Base-by-base conservation (phyloP, 1,140 invertebrate genomes). In the Mactra quadrangularis region DNA sequence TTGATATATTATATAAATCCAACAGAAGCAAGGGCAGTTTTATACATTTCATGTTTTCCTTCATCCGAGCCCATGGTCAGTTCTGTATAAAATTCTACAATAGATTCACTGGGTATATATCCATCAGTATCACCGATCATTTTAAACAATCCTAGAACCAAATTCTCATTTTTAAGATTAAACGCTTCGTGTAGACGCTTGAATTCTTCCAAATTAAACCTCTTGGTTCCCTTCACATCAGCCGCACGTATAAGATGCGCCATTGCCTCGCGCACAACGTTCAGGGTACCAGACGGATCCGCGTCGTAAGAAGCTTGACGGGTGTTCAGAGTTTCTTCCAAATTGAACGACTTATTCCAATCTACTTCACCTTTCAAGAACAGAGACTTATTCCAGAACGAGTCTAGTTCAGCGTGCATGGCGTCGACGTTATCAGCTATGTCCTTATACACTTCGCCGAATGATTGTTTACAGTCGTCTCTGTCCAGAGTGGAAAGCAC, bases 41-140 rank as follows among this genome's bases (percentile, higher is more conserved):
- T 47, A 22, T 53, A 72, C 6, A 33, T 45, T 13, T 72, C 29
- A 55, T 72, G 68, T 47, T 77, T 62, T 6, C 0, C 29, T 31
- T 45, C n/a, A 52, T 77, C 59, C 38, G 7, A n/a, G 1, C 59
- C 74, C 31, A 77, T 77, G 19, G 55, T 15, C 22, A 77, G 31
- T 31, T 77, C 74, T 50, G 53, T 59, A 25, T 77, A 77, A 45
- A 64, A 77, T 0, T 57, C 74, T 15, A 19, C 19, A 9, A 77
- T 64, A n/a, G 35, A 3, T 13, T 31, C 74, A 6, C 3, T 13
- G 11, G 38, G 15, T 33, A 27, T 33, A n/a, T 7, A 50, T 3
- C 38, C 59, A 47, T 77, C 59, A 31, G 68, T 45, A 3, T 57
- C 13, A 22, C 59, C 74, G 27, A 64, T 41, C 38, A 60, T n/a